Conservation (phyloP, 2,797 vertebrate species). For the Microhierax caerulescens region DNA sequence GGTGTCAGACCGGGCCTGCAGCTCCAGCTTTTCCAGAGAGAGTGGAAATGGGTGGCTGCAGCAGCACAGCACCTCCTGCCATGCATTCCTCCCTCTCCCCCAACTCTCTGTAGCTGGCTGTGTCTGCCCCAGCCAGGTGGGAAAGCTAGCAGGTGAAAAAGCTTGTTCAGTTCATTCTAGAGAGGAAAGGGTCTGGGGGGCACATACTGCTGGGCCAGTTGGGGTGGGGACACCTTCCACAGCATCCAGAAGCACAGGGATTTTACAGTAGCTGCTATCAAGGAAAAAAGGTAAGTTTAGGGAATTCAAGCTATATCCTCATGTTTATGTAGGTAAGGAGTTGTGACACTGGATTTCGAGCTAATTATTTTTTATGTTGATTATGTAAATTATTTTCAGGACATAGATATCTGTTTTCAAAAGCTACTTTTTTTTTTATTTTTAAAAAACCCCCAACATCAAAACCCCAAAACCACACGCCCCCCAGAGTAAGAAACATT, state of each 20-base stretch:
- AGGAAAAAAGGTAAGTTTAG: not conserved
- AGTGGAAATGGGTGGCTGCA: not conserved
- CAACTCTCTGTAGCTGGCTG: not conserved
- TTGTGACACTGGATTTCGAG: not conserved
- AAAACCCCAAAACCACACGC: no score
- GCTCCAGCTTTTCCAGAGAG: not conserved
- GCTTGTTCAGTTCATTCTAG: rapidly evolving
- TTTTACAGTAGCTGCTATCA: not conserved
- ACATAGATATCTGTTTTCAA: not conserved
- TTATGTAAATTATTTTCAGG: not conserved
- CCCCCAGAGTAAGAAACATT: not conserved
- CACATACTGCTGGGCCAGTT: not conserved
- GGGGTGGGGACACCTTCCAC: not conserved
- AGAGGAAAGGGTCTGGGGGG: not conserved
- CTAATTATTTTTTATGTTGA: not conserved
- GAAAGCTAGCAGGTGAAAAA: not conserved
- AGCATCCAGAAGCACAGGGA: not conserved
- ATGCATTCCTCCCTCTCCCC: rapidly evolving
- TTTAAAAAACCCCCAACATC: no score
- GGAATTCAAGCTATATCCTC: not conserved
- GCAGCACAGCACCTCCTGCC: not conserved
- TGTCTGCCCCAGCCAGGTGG: not conserved
- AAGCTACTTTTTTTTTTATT: not conserved
- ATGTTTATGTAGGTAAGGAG: not conserved
- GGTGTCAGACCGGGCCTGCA: not conserved